Base-by-base conservation (phyloP, 2,113 vertebrate genomes). In the Cyrtonyx montezumae region DNA sequence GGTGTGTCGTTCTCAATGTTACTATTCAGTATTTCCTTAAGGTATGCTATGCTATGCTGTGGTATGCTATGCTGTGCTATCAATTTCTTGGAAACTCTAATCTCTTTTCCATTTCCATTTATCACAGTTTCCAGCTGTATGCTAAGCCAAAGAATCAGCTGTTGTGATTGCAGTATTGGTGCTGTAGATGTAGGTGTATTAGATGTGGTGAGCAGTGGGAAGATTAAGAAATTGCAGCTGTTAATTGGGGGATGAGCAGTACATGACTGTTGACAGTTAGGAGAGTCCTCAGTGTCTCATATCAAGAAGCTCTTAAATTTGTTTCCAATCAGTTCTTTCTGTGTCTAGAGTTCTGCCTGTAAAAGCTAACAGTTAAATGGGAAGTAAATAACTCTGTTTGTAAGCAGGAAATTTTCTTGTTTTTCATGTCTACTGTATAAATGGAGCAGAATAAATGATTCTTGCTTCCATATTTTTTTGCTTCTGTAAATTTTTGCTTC, bases 131-230 rank as follows among this genome's bases (percentile, higher is more conserved):
- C 58, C 40, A 73, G 62, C 25, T 70, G 32, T 23, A 82, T 79
- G 56, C 30, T 12, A 3, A 46, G 51, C 46, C 65, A 73, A 34
- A 21, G 42, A 36, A 49, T 5, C 18, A 55, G 26, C 43, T 85
- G 56, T 70, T 22, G 0, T 26, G 26, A 42, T 8, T 4, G 70
- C 42, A 26, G 26, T 9, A 0, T 18, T 62, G 40, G 8, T 1
- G 2, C 36, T 28, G 43, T 21, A 20, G 34, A 32, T 14, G 30
- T 40, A 43, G 21, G 22, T 32, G 70, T 30, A 8, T 12, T 8
- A 58, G 48, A 63, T 45, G 40, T 9, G 63, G 63, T 37, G 2
- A 37, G 55, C 12, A 36, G 25, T 23, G 32, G 43, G 62, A 42
- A 63, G 62, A 22, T 75, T 73, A 8, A 51, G 7, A 18, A 62